Evolutionary conservation across 92 coral and sea anemone genomes (phyloP), one percentile per base, ranked within the genome.

Genomic region (Phenganax subtilis): DNA sequence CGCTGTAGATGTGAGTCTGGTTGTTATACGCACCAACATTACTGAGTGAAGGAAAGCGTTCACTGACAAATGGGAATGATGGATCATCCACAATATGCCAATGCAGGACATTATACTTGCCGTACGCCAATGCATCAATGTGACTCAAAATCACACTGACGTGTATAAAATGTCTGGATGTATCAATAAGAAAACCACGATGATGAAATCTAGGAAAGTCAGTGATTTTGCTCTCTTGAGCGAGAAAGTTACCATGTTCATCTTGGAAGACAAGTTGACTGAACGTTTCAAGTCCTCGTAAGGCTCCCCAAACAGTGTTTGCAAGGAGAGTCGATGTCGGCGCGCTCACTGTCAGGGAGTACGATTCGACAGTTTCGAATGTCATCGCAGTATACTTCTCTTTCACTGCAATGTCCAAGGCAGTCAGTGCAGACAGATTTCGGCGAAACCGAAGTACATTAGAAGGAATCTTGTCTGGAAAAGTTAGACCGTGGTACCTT

Each of bases 1-100:
- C 77, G 8, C 86, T 80, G 78, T 90, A 91, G n/a, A 91, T 80
- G 62, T 93, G 98, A 2, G 98, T 90, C 77, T 89, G 90, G 87
- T 93, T 93, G 81, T 93, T 91, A 85, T 77, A 93, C 57, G 98
- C 86, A 29, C 98, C 98, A 91, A 90, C 55, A 37, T 87, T 96
- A 91, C 97, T 91, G 51, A 93, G 88, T 6, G 89, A 81, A 67
- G 97, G 97, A 70, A 91, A 93, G 16, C 69, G 89, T 62, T 87
- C 78, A 84, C 97, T 93, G 91, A 85, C 91, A 84, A 91, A 91
- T 31, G 93, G 97, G 53, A 91, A 91, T 6, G 98, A 90, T 11
- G 88, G 85, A 75, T 91, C 98, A 83, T 93, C 98, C 9, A 93
- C 98, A 78, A 91, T 80, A 84, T 93, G 98, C 98, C 98, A 93